Conservation (phyloP, 2,113 vertebrate species). For the Cyprinus carpio region DNA sequence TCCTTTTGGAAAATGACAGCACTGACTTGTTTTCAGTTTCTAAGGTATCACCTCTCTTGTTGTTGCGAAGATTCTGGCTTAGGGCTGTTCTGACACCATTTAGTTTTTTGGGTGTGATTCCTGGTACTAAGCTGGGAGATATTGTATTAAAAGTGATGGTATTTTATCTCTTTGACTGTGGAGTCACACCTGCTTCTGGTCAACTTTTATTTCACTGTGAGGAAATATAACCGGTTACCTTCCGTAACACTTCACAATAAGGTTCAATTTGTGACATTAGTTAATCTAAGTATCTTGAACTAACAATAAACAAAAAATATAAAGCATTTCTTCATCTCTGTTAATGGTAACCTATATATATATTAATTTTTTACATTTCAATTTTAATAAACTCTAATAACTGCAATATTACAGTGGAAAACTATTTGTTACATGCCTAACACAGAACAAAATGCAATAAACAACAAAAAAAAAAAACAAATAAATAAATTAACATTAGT, state of each 20-base stretch:
- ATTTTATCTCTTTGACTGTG: conserved; percentile 1
- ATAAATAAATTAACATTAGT: not conserved
- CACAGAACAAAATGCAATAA: too few species aligned
- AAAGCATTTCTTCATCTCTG: too few species aligned
- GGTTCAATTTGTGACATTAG: not conserved
- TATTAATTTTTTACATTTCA: too few species aligned
- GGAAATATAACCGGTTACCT: not conserved
- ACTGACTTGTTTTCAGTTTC: conserved; percentile 53
- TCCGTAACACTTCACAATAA: not conserved
- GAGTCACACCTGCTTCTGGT: conserved; percentile 10
- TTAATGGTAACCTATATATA: not conserved
- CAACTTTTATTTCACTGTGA: not conserved
- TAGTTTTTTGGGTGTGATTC: conserved; percentile 43
- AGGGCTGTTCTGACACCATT: conserved; percentile 37
- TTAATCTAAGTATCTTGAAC: not conserved
- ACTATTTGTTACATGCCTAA: not conserved
- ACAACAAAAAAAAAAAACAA: not conserved
- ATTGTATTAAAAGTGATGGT: conserved; percentile 7
- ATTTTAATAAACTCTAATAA: not conserved
- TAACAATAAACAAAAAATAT: not conserved
- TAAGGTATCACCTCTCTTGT: conserved; percentile 45
- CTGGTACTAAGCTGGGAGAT: conserved; percentile 30
- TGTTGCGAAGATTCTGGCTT: conserved; percentile 29
- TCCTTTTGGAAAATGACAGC: conserved; percentile 51
- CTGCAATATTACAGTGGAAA: not conserved